A percentile compares a stretch with the other conserved stretches of the same genome.
These are phyloP conservation scores for Oligia strigilis DNA, from an alignment of 2,888 invertebrate genomes.

Conservation along the genomic window DNA sequence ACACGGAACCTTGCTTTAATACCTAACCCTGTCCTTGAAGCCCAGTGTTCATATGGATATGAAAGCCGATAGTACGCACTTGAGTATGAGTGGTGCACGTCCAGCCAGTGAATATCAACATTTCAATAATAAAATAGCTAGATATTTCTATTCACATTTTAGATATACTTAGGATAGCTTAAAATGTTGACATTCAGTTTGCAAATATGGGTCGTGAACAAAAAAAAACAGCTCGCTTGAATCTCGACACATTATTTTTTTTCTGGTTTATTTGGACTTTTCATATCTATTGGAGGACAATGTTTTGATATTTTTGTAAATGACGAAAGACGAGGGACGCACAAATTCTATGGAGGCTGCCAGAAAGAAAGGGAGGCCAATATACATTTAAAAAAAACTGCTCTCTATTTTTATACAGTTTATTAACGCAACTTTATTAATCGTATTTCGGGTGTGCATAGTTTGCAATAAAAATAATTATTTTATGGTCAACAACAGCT, in stretches of 20 bases:
- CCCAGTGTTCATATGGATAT: slow-evolving; percentile 4
- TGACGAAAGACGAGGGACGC: not conserved
- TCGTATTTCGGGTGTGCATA: not conserved
- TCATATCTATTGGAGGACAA: not conserved
- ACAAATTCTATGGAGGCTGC: not conserved
- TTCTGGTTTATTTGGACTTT: not conserved
- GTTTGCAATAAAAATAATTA: not conserved
- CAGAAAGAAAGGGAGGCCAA: not conserved
- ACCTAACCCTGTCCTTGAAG: not conserved
- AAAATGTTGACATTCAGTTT: not conserved
- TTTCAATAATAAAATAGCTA: not conserved
- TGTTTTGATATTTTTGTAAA: not conserved
- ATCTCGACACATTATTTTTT: not conserved
- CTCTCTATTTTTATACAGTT: not conserved
- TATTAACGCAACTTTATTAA: not conserved
- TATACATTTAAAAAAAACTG: not conserved
- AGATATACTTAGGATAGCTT: not conserved
- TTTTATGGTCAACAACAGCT: not conserved
- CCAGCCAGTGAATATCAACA: not conserved
- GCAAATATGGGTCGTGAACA: not conserved
- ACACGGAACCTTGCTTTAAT: not conserved
- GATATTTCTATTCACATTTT: not conserved
- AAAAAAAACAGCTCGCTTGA: not conserved
- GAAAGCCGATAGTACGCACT: slow-evolving; percentile 11
- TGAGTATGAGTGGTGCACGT: not conserved